phyloP scores from a whole-genome alignment of 2,797 vertebrate species.

The Erethizon dorsatum region DNA sequence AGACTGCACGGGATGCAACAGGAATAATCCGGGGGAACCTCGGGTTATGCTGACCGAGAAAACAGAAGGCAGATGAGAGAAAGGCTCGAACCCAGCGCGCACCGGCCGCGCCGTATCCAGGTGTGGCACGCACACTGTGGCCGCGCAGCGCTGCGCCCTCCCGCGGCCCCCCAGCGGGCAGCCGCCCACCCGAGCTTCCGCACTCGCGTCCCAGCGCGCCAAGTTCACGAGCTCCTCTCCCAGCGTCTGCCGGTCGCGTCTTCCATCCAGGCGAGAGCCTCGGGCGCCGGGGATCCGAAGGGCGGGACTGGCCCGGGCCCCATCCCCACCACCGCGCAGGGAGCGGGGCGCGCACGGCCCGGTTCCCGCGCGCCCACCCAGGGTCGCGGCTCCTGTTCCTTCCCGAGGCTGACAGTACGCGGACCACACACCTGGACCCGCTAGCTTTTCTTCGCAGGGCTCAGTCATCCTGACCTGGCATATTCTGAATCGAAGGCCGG shows the following conservation, averaged over 20 bases:
- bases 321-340: background rate
- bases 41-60: too few relatives aligned
- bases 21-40: too few relatives aligned
- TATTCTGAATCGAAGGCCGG: background rate
- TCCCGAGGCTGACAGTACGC: background rate
- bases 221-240: background rate
- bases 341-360: background rate
- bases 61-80: background rate
- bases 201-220: too few relatives aligned
- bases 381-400: background rate
- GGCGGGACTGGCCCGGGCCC: fast-evolving
- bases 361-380: background rate
- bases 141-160: fast-evolving
- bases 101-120: background rate
- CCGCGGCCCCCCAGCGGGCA: background rate
- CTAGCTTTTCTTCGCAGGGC: background rate
- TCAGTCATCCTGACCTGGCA: background rate
- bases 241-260: background rate
- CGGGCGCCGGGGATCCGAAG: background rate
- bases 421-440: conserved; percentile 8
- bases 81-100: background rate
- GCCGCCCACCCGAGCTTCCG: background rate
- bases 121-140: fast-evolving
- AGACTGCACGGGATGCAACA: background rate
- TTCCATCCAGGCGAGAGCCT: background rate